Conservation (phyloP, 1,140 invertebrate genomes). For the Lordiphosa collinella region DNA sequence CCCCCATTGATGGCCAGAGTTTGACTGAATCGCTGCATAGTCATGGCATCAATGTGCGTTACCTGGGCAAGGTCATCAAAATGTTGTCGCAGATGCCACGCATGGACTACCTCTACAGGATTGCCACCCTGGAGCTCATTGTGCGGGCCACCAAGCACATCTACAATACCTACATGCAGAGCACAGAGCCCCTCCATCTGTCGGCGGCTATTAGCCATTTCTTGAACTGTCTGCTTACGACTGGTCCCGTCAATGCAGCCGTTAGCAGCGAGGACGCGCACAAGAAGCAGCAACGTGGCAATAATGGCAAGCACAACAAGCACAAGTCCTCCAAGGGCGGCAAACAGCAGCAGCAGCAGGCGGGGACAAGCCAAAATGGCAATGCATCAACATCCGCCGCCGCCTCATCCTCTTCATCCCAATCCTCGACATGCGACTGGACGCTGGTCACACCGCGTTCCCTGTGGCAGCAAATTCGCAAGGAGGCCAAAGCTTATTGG, state of each 20-base stretch:
- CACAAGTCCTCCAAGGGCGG: conserved; percentile 79
- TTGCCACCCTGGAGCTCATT: conserved; percentile 93
- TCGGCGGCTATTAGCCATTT: conserved; percentile 95
- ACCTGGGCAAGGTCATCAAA: conserved; percentile 93
- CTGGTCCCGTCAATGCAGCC: conserved; percentile 84
- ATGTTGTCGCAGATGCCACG: conserved; percentile 89
- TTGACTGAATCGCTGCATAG: conserved; percentile 96
- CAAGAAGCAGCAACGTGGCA: conserved; percentile 80
- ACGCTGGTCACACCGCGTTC: conserved; percentile 89
- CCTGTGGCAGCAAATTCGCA: conserved; percentile 93
- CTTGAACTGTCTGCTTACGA: conserved; percentile 95
- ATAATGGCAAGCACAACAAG: conserved; percentile 84
- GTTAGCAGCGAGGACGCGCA: conserved; percentile 84
- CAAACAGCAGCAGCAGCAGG: conserved; percentile 25
- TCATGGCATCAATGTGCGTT: conserved; percentile 97
- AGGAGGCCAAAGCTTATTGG: conserved; percentile 92
- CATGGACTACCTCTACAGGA: conserved; percentile 92
- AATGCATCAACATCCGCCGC: conserved; percentile 4
- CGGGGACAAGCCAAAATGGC: conserved; percentile 27
- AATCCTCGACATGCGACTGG: conserved; percentile 85
- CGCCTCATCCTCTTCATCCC: conserved; percentile 37
- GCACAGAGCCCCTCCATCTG: conserved; percentile 92
- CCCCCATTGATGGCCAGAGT: conserved; percentile 97
- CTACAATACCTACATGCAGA: conserved; percentile 95
- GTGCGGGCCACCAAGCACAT: conserved; percentile 94